These are phyloP conservation scores for Actinernus sp. DNA, from an alignment of 92 coral and sea anemone genomes.

Conservation along the genomic window DNA sequence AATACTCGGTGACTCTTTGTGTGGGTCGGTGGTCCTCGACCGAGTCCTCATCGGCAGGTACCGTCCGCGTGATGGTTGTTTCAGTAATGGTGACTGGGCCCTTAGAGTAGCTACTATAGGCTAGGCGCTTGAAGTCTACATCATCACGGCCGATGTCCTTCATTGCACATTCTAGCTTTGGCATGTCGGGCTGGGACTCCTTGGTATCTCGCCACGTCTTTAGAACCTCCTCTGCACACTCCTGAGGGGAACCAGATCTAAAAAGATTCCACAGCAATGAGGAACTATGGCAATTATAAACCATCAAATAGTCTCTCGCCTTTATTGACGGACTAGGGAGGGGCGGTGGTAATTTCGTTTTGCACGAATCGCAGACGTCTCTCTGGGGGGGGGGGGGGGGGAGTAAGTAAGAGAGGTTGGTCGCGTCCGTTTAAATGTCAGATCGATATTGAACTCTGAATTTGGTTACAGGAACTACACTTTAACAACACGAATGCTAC, in stretches of 20 bases:
- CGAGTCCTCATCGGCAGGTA: constrained; percentile 10
- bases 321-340: no score
- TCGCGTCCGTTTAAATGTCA: no score
- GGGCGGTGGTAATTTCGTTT: no score
- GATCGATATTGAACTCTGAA: no score
- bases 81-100: constrained; percentile 80
- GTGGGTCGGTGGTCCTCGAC: neutral
- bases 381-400: no score
- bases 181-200: constrained; percentile 92
- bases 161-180: constrained; percentile 82
- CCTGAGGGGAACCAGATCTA: constrained; percentile 63
- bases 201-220: constrained; percentile 88
- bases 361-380: no score
- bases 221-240: constrained; percentile 82
- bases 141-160: constrained; percentile 85
- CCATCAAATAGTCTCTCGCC: no score
- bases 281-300: no score
- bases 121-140: constrained; percentile 90
- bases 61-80: constrained; percentile 46
- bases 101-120: constrained; percentile 91
- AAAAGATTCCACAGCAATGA: no score
- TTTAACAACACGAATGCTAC: no score
- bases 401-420: no score
- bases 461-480: no score
- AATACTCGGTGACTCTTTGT: constrained; percentile 62